These are phyloP conservation scores for Acromyrmex charruanus DNA, from an alignment of 1,140 invertebrate genomes.

Conservation along the genomic window DNA sequence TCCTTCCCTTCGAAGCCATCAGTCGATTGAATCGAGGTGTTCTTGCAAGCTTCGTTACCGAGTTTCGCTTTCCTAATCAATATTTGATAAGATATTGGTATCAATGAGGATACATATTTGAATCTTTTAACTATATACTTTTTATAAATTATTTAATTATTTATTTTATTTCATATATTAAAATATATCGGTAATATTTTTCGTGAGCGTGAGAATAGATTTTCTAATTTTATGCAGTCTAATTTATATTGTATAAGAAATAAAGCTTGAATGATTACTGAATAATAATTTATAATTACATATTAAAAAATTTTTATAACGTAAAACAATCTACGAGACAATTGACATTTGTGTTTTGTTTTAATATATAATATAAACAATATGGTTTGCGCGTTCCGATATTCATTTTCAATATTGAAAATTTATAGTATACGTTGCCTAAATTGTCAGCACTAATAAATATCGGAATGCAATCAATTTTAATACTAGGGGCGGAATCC, in stretches of 20 bases:
- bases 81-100: not conserved
- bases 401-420: too few relatives aligned
- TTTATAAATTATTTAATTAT: constrained; percentile 16
- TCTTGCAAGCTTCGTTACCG: constrained; percentile 25
- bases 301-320: not conserved
- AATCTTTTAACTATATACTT: not conserved
- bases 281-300: not conserved
- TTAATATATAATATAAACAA: not conserved
- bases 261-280: not conserved
- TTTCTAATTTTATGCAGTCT: not conserved
- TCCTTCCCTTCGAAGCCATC: not conserved
- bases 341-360: not conserved
- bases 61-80: not conserved
- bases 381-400: too few relatives aligned
- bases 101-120: not conserved
- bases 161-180: not conserved
- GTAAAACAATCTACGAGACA: not conserved
- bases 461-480: too few relatives aligned
- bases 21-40: not conserved
- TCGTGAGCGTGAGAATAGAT: not conserved
- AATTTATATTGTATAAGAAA: not conserved
- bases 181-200: not conserved
- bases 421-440: not conserved
- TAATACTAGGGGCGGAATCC: too few relatives aligned
- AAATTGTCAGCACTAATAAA: too few relatives aligned